phyloP scores from a whole-genome alignment of 2,113 vertebrate species.

The Shinisaurus crocodilurus region DNA sequence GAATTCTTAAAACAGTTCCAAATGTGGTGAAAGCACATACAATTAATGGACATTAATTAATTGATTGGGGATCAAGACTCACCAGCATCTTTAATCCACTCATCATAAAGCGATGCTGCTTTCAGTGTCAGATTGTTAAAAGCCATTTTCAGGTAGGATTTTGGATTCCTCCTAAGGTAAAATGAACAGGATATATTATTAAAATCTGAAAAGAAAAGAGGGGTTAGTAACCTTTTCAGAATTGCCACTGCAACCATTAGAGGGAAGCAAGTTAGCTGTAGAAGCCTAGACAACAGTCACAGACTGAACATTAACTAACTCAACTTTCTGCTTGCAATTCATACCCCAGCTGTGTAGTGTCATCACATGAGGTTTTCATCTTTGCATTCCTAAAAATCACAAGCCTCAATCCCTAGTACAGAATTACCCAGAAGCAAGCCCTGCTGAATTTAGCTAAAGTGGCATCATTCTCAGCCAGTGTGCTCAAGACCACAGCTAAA shows the following conservation, averaged over 20 bases:
- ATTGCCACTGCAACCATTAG: constrained; percentile 60
- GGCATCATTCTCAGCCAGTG: neutral
- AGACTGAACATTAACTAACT: constrained; percentile 37
- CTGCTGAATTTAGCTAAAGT: neutral
- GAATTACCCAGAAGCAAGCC: neutral
- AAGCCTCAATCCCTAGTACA: neutral
- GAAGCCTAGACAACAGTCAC: constrained; percentile 31
- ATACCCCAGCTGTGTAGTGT: neutral
- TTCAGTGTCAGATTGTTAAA: constrained; percentile 85
- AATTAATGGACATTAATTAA: constrained; percentile 1
- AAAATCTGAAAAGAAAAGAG: constrained; percentile 59
- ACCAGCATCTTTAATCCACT: constrained; percentile 93
- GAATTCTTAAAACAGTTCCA: constrained; percentile 1
- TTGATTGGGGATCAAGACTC: constrained; percentile 68
- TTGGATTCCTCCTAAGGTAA: constrained; percentile 57
- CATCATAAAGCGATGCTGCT: constrained; percentile 85
- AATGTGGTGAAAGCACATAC: constrained; percentile 4
- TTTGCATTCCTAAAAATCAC: neutral
- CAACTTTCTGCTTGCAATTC: constrained; percentile 24
- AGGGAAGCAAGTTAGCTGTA: constrained; percentile 20
- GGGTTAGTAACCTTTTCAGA: constrained; percentile 39
- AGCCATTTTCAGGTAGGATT: constrained; percentile 82
- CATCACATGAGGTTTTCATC: constrained; percentile 37
- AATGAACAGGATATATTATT: constrained; percentile 37
- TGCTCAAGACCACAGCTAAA: neutral